These are phyloP conservation scores for Muscicapa adusta DNA, from an alignment of 2,113 vertebrate genomes.

Conservation along the genomic window DNA sequence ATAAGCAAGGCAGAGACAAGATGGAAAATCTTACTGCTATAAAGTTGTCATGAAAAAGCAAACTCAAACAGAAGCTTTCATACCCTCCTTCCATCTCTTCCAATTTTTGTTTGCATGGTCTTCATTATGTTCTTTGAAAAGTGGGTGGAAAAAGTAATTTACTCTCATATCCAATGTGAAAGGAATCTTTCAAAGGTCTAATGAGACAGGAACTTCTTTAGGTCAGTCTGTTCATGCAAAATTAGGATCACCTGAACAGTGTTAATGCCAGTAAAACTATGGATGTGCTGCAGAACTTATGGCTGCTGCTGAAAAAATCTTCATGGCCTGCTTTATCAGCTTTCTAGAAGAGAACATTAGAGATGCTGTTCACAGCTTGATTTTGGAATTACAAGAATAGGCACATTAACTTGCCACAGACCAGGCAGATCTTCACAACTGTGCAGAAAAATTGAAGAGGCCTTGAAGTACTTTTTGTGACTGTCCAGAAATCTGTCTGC, in stretches of 20 bases:
- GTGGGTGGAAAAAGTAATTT: not conserved
- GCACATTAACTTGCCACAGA: not conserved
- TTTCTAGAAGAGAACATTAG: not conserved
- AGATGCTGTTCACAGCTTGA: not conserved
- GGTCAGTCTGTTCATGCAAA: not conserved
- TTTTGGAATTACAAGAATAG: not conserved
- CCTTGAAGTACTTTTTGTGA: not conserved
- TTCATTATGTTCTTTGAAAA: not conserved
- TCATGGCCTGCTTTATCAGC: not conserved
- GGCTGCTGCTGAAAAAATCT: not conserved
- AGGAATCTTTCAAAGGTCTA: not conserved
- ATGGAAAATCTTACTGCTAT: not conserved
- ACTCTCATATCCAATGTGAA: not conserved
- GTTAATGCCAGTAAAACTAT: not conserved
- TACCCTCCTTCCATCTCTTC: not conserved
- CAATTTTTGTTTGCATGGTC: not conserved
- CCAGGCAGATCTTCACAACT: not conserved
- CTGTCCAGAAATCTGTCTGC: not conserved
- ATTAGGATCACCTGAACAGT: not conserved
- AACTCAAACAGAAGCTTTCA: not conserved
- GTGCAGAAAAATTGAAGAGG: not conserved
- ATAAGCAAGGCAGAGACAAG: not conserved
- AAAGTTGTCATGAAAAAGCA: not conserved
- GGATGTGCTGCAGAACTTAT: not conserved
- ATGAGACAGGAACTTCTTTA: not conserved